Conservation (phyloP, 2,113 vertebrate species). For the Pelmatolapia mariae region DNA sequence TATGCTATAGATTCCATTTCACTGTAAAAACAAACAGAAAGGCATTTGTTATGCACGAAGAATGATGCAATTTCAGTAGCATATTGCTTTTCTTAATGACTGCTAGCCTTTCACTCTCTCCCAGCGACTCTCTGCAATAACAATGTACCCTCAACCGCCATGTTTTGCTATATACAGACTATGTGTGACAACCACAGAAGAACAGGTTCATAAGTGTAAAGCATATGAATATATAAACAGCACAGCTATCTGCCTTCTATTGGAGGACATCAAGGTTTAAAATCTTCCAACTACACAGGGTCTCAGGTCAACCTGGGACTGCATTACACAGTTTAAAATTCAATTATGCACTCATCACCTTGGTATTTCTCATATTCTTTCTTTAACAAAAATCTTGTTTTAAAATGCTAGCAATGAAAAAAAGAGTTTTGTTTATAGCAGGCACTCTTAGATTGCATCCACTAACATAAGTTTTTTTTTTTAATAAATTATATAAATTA, state of each 20-base stretch:
- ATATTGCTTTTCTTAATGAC: conserved; percentile 63
- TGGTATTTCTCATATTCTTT: background rate
- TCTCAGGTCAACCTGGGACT: background rate
- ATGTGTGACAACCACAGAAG: background rate
- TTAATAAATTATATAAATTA: background rate
- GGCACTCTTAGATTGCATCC: background rate
- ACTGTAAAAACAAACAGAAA: conserved; percentile 36
- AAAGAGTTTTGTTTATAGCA: background rate
- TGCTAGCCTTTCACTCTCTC: conserved; percentile 23
- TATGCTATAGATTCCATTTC: background rate
- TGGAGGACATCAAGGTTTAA: background rate
- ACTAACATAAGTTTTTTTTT: background rate
- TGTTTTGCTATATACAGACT: background rate
- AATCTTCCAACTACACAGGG: background rate
- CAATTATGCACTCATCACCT: background rate
- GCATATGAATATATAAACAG: background rate
- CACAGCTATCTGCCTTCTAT: background rate
- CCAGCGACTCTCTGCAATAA: conserved; percentile 9
- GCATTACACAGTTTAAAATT: background rate
- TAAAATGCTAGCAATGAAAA: background rate
- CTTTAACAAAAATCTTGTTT: background rate
- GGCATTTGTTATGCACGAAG: conserved; percentile 60
- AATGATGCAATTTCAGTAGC: conserved; percentile 53
- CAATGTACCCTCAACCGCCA: background rate
- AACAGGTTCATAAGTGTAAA: background rate